phyloP scores from a whole-genome alignment of 2,113 vertebrate species.

The Sporophila hypoxantha region DNA sequence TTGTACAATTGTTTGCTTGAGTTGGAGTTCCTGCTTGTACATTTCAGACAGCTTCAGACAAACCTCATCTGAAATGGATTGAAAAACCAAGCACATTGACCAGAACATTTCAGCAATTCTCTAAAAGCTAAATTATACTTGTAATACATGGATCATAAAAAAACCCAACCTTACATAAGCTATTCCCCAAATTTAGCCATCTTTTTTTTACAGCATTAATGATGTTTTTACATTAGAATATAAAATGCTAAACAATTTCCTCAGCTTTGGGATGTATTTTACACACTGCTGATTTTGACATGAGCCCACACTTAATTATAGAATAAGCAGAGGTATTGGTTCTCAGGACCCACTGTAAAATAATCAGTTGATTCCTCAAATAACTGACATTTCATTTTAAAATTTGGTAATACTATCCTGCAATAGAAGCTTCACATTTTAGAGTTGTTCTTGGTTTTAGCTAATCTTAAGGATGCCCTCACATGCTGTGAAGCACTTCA shows the following conservation, averaged over 20 bases:
- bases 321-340: neutral
- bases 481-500: neutral
- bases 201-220: neutral
- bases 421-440: neutral
- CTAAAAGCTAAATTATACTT: neutral
- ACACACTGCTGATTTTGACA: neutral
- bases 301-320: neutral
- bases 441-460: neutral
- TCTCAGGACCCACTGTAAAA: neutral
- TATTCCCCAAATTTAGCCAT: neutral
- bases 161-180: neutral
- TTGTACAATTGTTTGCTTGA: conserved; percentile 76
- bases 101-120: neutral
- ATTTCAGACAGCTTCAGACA: conserved; percentile 68
- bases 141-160: neutral
- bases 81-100: neutral
- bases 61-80: conserved; percentile 69
- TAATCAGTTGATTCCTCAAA: neutral
- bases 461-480: neutral
- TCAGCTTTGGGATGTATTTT: neutral
- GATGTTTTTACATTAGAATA: neutral
- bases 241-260: neutral
- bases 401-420: neutral
- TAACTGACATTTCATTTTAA: neutral
- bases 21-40: conserved; percentile 78